Evolutionary conservation across 2,888 invertebrate genomes (phyloP).

Genomic region (Thecophora atra): DNA sequence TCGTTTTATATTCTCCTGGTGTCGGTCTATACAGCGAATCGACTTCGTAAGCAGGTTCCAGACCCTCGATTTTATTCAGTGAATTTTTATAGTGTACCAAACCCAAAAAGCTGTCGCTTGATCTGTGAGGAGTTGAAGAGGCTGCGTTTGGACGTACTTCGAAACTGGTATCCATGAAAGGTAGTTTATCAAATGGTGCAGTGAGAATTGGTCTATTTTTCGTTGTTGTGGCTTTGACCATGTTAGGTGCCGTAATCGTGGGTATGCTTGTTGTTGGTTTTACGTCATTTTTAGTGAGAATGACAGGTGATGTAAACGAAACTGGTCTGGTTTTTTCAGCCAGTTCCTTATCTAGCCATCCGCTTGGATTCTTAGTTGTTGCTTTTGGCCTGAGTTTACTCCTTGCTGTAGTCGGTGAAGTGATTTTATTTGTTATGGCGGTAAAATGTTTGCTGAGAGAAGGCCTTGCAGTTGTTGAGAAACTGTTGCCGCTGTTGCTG

Average conservation of each 20-base stretch:
- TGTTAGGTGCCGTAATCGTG: constrained; percentile 38
- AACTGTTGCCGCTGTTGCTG: constrained; percentile 15
- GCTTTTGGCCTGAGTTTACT: constrained; percentile 47
- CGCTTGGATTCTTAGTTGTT: constrained; percentile 39
- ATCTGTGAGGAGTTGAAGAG: constrained; percentile 20
- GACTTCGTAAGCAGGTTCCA: constrained; percentile 41
- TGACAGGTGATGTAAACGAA: neutral
- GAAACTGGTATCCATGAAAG: constrained; percentile 63
- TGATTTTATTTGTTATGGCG: constrained; percentile 37
- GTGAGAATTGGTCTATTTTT: constrained; percentile 50
- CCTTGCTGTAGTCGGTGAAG: constrained; percentile 42
- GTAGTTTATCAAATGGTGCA: constrained; percentile 63
- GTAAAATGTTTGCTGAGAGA: constrained; percentile 22
- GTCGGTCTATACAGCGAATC: constrained; percentile 21
- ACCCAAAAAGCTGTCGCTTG: constrained; percentile 49
- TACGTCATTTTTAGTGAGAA: constrained; percentile 35
- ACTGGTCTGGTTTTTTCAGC: too few relatives aligned
- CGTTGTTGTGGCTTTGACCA: constrained; percentile 36
- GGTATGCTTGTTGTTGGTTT: constrained; percentile 37
- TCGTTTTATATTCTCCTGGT: constrained; percentile 30
- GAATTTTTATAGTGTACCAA: constrained; percentile 50
- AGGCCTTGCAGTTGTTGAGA: constrained; percentile 29
- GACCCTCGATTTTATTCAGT: constrained; percentile 53
- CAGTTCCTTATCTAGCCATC: constrained; percentile 42
- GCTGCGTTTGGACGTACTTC: constrained; percentile 55